Percentiles rank a stretch among this genome's conserved stretches.
phyloP scores from a whole-genome alignment of 2,888 invertebrate genomes.

The Diarsia dahlii region DNA sequence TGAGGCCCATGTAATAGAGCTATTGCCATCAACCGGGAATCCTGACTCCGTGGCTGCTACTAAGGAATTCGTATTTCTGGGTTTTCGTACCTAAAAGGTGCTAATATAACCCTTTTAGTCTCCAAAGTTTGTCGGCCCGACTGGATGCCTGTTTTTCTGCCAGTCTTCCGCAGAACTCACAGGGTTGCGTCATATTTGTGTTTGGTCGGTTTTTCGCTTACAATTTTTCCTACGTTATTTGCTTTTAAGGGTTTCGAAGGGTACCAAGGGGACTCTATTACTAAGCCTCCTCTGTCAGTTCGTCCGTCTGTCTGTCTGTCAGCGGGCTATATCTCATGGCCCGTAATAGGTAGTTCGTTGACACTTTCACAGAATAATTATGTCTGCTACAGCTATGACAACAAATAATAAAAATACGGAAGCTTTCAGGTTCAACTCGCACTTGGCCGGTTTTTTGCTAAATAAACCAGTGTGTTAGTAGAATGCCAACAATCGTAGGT shows the following conservation, averaged over 20 bases:
- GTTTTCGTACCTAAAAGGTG: background rate
- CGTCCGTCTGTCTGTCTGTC: too few relatives aligned
- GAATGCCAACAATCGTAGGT: background rate
- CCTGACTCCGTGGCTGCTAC: too few relatives aligned
- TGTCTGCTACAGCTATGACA: too few relatives aligned
- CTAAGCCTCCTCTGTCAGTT: too few relatives aligned
- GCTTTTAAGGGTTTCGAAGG: background rate
- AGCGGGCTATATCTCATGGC: too few relatives aligned
- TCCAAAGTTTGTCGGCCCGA: background rate
- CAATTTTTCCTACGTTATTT: background rate
- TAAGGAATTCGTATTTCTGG: background rate
- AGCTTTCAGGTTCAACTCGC: too few relatives aligned
- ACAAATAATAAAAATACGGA: too few relatives aligned
- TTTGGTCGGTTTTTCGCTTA: background rate
- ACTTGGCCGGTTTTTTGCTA: background rate
- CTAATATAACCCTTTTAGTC: background rate
- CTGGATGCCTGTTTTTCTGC: background rate
- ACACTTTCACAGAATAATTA: too few relatives aligned
- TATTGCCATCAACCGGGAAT: too few relatives aligned
- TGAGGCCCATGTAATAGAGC: too few relatives aligned
- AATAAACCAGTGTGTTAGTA: background rate
- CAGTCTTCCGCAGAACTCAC: background rate
- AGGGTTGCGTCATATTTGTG: background rate
- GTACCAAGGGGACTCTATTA: too few relatives aligned
- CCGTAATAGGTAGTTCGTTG: too few relatives aligned